Conservation (phyloP, 2,797 vertebrate genomes). For the Chrosomus eos region DNA sequence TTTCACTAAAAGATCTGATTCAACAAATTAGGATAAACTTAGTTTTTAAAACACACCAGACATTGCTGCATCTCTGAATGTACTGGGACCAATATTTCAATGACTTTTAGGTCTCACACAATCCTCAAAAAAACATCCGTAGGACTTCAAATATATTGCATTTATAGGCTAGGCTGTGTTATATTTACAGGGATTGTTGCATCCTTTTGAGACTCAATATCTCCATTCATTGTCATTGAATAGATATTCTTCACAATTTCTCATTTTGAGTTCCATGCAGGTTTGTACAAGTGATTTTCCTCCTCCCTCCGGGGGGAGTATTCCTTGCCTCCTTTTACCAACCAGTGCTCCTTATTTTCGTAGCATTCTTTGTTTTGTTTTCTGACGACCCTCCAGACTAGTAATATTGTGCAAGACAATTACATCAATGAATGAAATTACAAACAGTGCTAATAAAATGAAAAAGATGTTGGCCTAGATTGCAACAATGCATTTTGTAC, state of each 20-base stretch:
- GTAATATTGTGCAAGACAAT: neutral
- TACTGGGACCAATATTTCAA: neutral
- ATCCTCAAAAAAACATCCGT: too few species aligned
- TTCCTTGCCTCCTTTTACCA: neutral
- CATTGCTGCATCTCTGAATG: neutral
- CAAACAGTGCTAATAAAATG: neutral
- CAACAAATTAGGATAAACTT: neutral
- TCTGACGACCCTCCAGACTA: neutral
- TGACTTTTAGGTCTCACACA: neutral
- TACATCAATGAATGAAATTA: neutral
- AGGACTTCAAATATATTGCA: neutral
- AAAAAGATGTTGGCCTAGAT: slow-evolving; percentile 4
- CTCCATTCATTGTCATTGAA: neutral
- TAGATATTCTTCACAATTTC: neutral
- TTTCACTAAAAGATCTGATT: neutral
- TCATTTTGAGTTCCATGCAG: neutral
- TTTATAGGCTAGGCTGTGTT: too few species aligned
- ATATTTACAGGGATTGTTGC: neutral
- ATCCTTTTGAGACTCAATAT: neutral
- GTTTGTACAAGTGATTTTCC: neutral
- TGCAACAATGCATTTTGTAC: neutral
- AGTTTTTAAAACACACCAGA: neutral
- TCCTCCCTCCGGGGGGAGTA: too few species aligned
- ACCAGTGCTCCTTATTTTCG: neutral
- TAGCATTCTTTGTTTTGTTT: neutral